A percentile compares a stretch with the other conserved stretches of the same genome.
phyloP scores from a whole-genome alignment of 2,113 vertebrate species.

The Myrmophylax atrothorax region DNA sequence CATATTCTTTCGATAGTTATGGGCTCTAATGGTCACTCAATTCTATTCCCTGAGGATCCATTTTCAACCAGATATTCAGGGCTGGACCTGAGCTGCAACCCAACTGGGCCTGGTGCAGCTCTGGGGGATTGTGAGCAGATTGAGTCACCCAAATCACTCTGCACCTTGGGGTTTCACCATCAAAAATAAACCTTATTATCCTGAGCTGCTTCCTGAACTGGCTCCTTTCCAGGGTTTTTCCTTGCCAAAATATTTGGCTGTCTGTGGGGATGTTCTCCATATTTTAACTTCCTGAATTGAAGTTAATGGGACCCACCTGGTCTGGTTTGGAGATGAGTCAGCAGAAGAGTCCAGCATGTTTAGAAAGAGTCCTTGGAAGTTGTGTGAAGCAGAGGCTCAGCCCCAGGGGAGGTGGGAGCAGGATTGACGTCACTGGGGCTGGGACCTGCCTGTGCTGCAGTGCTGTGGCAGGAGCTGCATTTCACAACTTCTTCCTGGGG shows the following conservation, averaged over 20 bases:
- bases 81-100: neutral
- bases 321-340: constrained; percentile 43
- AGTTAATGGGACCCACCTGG: constrained; percentile 57
- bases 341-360: neutral
- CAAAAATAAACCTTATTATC: constrained; percentile 55
- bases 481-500: constrained; percentile 20
- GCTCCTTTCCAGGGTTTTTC: constrained; percentile 26
- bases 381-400: neutral
- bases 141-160: constrained; percentile 58
- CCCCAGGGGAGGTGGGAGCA: neutral
- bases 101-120: neutral
- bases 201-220: constrained; percentile 61
- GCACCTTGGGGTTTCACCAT: constrained; percentile 49
- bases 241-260: constrained; percentile 43
- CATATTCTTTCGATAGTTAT: neutral
- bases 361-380: neutral
- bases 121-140: neutral
- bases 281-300: constrained; percentile 9
- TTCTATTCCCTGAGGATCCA: neutral
- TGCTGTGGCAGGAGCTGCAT: neutral
- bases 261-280: constrained; percentile 23
- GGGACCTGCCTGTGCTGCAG: neutral
- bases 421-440: neutral
- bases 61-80: neutral
- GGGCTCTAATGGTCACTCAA: neutral